Base-by-base conservation (phyloP, 1,140 invertebrate species). In the Lepidotrigona ventralis region DNA sequence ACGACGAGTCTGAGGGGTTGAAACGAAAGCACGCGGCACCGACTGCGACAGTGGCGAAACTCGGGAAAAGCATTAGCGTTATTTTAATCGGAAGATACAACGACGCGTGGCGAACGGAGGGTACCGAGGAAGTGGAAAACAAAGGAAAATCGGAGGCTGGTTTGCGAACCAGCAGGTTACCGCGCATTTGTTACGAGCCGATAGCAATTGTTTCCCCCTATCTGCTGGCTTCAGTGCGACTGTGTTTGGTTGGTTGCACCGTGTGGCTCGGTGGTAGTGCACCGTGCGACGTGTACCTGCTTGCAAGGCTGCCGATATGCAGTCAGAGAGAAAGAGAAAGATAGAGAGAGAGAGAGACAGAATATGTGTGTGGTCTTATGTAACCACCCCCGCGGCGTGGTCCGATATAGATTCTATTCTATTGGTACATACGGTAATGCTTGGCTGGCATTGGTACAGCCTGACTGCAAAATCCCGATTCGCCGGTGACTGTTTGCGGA, bases 181-280 rank as follows among this genome's bases (percentile, higher is more conserved):
- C 86, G 86, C 86, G 89, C 89, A 92, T 91, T 92, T 90, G 90
- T 92, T 92, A 92, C 88, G 89, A 89, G 79, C 90, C 91, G 92
- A 93, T 93, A 92, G 90, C 88, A 89, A 93, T 93, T 92, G 92
- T 93, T 92, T 91, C 83, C 87, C 39, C 90, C 90, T 92, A 93
- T 93, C 92, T 93, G 85, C 84, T 75, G 91, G 89, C 92, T 92
- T 90, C 91, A 91, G 89, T 91, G 91, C 91, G 91, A 92, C 91
- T 91, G 86, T 91, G 90, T 86, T 89, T 90, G 88, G 90, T 90
- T 90, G 88, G 86, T 77, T 90, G 81, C 88, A 88, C 88, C 26
- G 63, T 84, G 75, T 88, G 83, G 53, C 76, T 73, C 56, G n/a
- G 58, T 85, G 21, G 69, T 77, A 70, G 64, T 79, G 84, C 85